Base-by-base conservation (phyloP, 23 tunicate species). In the Clavelina lepadiformis region DNA sequence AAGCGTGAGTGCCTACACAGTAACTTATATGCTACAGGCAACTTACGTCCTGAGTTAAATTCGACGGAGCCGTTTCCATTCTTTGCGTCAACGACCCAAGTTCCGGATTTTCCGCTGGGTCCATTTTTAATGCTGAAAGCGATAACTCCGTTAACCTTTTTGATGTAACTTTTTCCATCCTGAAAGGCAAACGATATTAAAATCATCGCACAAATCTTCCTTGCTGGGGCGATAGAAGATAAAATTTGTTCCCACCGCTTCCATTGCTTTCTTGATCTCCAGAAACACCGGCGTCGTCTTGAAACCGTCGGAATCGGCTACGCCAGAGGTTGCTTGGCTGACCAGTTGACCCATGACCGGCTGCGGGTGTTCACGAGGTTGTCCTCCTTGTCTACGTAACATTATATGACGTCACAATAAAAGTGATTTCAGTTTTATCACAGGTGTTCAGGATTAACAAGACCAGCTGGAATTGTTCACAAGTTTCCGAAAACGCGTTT, bases 271-370 rank as follows among this genome's bases (percentile, higher is more conserved):
- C 44, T 80, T 51, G 19, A 71, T 63, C 54, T 84, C 96, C 51
- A 59, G 52, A 52, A 88, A 88, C 3, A 58, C 87, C 1, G 96
- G 96, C 15, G 96, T 88, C 20, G 96, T 68, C 46, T 88, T 88
- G 65, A 88, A 74, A 7, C 96, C 96, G n/a, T 74, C 96, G 4
- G 96, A 87, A n/a, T 88, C 83, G 1, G 88, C 61, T 46, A 26
- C 47, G 46, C 75, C 77, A 18, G 76, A 59, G 3, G 96, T 80
- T 6, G 53, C 35, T 23, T 28, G 6, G 35, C 65, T 45, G 2
- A 63, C 79, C 23, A 80, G 46, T 24, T 50, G 56, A 2, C 85
- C 85, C 23, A 56, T 35, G 28, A 72, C 62, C 3, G 87, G 87
- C 49, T 63, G 72, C 1, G 87, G 72, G 30, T 71, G 87, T n/a